Evolutionary conservation across 2,797 vertebrate species (phyloP), one percentile per base, ranked within the genome.

Genomic region (Melanotaenia boesemani): DNA sequence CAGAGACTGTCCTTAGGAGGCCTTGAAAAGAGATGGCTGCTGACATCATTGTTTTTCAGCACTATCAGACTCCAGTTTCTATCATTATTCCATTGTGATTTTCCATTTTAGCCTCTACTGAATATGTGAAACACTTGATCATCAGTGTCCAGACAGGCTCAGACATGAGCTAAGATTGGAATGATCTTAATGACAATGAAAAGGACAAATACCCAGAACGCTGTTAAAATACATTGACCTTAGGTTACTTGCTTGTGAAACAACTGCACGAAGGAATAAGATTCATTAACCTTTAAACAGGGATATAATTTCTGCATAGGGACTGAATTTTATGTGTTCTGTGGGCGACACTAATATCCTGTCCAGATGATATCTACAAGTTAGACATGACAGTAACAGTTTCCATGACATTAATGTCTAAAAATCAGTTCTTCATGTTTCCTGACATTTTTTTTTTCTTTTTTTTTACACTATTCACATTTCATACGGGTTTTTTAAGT

Each of bases 1-100:
- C 83, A 85, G 79, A 86, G 76, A 83, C 86, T 86, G 86, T 90
- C 89, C 91, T 84, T 89, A 92, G 80, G 91, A 91, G 90, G 90
- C 82, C 83, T 82, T 85, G 75, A 61, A 79, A 82, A 85, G 68
- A 70, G 50, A 88, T 44, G 68, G 67, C 68, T 70, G 62, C 72
- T 92, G 86, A 92, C 85, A 82, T 92, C 86, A 92, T 86, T 63
- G 67, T 26, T 78, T 86, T 77, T 86, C 73, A 1, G 69, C 83
- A 76, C 59, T 61, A 72, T 59, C 77, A 64, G 67, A 66, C 70
- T 70, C 41, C 58, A 58, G 67, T 86, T 86, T 84, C 84, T 86
- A 79, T 79, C 87, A 80, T 91, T 88, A 86, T 86, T 89, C 74
- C 80, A 80, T 85, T 88, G 80, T 91, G 85, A 83, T 85, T 91